Conservation (phyloP, 2,888 invertebrate species). For the Cephonodes hylas region DNA sequence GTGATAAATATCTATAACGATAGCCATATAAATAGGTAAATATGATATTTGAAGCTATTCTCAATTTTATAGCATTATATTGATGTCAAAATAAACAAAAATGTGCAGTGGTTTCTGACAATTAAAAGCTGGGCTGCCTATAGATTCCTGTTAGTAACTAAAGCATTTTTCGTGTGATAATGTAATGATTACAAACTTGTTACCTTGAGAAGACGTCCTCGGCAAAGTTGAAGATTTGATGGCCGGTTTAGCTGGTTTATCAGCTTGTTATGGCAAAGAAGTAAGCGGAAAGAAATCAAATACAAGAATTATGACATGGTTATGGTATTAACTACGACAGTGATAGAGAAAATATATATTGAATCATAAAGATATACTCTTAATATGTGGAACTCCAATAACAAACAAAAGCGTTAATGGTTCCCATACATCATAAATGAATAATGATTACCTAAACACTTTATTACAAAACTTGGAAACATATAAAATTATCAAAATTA, state of each 20-base stretch:
- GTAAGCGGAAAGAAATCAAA: conserved; percentile 80
- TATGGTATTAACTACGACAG: conserved; percentile 68
- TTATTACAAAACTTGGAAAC: neutral
- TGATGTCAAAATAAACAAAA: neutral
- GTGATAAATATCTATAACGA: neutral
- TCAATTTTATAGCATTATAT: neutral
- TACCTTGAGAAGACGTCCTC: conserved; percentile 97
- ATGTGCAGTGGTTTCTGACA: neutral
- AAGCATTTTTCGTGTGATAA: conserved; percentile 13
- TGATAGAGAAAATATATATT: conserved; percentile 31
- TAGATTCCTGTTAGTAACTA: neutral
- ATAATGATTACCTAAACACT: neutral
- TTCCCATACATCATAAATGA: neutral
- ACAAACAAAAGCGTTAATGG: neutral
- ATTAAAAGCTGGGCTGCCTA: neutral
- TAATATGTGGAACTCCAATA: neutral
- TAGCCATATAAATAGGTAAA: neutral
- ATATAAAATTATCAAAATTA: neutral
- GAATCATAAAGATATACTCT: neutral
- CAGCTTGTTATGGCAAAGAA: conserved; percentile 86
- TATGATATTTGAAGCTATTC: neutral
- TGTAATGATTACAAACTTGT: conserved; percentile 64
- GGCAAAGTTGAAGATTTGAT: conserved; percentile 98
- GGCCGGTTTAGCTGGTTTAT: conserved; percentile 97
- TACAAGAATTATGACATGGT: conserved; percentile 72